Base-by-base conservation (phyloP, 2,888 invertebrate genomes). In the Entomobrya multifasciata region DNA sequence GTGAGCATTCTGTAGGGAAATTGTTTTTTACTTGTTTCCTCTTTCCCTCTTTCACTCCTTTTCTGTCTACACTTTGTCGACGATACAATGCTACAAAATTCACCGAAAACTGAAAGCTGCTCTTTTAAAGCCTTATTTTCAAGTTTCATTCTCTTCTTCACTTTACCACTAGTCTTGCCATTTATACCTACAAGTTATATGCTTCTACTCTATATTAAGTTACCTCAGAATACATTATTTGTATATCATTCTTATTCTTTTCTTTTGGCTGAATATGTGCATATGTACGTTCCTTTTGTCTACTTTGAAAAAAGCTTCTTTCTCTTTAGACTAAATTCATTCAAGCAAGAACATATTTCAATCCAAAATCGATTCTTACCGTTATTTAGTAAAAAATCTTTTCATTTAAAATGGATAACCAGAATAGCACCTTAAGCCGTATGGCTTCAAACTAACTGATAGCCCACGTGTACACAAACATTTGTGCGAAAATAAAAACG, bases 1-100 rank as follows among this genome's bases (percentile, higher is more conserved):
- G 83, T 52, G 55, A 72, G 44, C 41, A 60, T 74, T 70, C 80
- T 52, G 20, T 17, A 41, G 52, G 77, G 76, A 83, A 83, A 83
- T 83, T 74, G 83, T 62, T 83, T 83, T 83, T 62, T 79, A 36
- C 65, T 65, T 47, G 60, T 41, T 79, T 80, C 67, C 80, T 49
- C 78, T 78, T 77, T 36, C 20, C 13, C 41, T 57, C 25, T 41
- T 44, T 74, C 52, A 49, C 77, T 36, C 36, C n/a, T n/a, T n/a
- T n/a, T n/a, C n/a, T n/a, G n/a, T 55, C 76, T 36, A 25, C 41
- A 57, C 25, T 57, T 77, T 22, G 57, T 57, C 15, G 11, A 27
- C n/a, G n/a, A 55, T 36, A 55, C 36, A 55, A 49, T 52, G 30
- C 27, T n/a, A 52, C 52, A 74, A 52, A 2, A 52, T 2, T 15